These are phyloP conservation scores for Ariopsis seemanni DNA, from an alignment of 2,113 vertebrate genomes.

Conservation along the genomic window DNA sequence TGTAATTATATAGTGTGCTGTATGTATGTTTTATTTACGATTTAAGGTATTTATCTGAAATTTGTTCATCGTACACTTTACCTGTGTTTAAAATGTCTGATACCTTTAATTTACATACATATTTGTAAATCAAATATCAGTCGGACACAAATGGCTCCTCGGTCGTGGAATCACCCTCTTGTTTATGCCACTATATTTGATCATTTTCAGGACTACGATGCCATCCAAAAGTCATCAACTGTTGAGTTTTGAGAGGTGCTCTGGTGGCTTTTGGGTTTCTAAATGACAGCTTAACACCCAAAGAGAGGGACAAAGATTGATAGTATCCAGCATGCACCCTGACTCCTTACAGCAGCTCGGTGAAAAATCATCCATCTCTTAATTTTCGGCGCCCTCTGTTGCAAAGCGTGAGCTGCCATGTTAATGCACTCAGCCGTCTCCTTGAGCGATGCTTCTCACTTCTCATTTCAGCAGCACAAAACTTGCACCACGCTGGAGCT, in stretches of 20 bases:
- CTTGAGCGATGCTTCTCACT: conserved; percentile 6
- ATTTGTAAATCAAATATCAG: conserved; percentile 15
- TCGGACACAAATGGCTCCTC: conserved; percentile 4
- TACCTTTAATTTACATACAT: neutral
- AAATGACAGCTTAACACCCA: conserved; percentile 1
- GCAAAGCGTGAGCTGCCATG: conserved; percentile 32
- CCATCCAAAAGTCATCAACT: neutral
- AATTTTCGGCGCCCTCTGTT: conserved; percentile 27
- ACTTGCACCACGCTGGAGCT: neutral
- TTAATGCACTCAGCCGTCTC: conserved; percentile 26
- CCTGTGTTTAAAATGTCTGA: neutral
- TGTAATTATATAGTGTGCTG: neutral
- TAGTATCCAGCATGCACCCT: conserved; percentile 10
- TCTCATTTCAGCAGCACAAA: neutral
- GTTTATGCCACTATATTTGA: neutral
- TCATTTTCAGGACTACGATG: conserved; percentile 2
- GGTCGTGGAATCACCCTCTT: neutral
- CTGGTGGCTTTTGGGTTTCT: neutral
- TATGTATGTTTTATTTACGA: neutral
- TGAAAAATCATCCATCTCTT: conserved; percentile 26
- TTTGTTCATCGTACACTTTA: neutral
- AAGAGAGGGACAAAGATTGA: conserved; percentile 30
- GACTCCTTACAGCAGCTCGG: conserved; percentile 14
- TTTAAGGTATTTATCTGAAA: neutral
- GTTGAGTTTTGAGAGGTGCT: neutral